Percentiles rank a stretch among this genome's conserved stretches.
Evolutionary conservation across 2,888 invertebrate genomes (phyloP).

Genomic region (Bembecia ichneumoniformis): DNA sequence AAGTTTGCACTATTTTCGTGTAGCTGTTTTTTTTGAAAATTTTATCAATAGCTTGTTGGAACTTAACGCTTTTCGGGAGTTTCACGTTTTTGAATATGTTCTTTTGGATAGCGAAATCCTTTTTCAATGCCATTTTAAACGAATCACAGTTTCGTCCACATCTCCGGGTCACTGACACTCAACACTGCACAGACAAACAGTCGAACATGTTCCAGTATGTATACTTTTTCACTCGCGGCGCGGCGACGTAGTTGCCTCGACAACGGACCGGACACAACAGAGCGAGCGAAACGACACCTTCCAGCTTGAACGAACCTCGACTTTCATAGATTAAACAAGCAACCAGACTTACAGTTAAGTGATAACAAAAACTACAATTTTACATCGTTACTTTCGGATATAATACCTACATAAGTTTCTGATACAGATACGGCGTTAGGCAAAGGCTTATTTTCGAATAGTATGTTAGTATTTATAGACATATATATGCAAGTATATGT

Average conservation of each 20-base stretch:
- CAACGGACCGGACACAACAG: constrained; percentile 63
- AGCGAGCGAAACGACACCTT: constrained; percentile 32
- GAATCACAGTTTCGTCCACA: constrained; percentile 40
- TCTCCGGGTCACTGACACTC: constrained; percentile 52
- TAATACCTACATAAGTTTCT: no score
- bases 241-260: constrained; percentile 42
- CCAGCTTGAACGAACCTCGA: constrained; percentile 35
- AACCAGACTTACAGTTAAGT: not conserved
- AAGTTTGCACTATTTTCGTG: constrained; percentile 66
- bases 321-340: constrained; percentile 36
- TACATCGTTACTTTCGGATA: no score
- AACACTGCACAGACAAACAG: constrained; percentile 29
- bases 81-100: constrained; percentile 61
- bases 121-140: constrained; percentile 61
- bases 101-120: constrained; percentile 55
- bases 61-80: constrained; percentile 36
- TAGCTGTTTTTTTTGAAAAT: constrained; percentile 63
- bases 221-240: constrained; percentile 19
- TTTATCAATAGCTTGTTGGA: constrained; percentile 55
- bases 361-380: no score
- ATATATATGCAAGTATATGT: no score
- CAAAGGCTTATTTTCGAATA: no score
- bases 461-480: no score
- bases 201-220: not conserved
- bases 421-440: no score